phyloP scores from a whole-genome alignment of 2,797 vertebrate genomes.

The Trachurus trachurus region DNA sequence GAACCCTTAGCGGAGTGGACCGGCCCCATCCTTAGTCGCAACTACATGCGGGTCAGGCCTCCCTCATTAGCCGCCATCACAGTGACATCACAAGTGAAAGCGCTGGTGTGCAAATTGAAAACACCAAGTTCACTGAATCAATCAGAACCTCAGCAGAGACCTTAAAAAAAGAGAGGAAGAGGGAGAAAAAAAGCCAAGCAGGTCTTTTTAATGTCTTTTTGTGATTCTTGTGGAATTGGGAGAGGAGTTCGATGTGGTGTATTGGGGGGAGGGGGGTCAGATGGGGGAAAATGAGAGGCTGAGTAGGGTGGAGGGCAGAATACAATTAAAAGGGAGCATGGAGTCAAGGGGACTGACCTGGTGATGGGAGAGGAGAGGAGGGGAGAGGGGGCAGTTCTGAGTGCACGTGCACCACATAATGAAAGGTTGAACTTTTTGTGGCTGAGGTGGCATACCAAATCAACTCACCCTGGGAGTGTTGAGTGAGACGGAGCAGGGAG shows the following conservation, averaged over 20 bases:
- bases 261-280: constrained; percentile 29
- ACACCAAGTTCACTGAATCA: constrained; percentile 71
- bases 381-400: constrained; percentile 66
- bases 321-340: constrained; percentile 81
- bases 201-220: constrained; percentile 48
- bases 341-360: constrained; percentile 90
- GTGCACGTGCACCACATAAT: constrained; percentile 85
- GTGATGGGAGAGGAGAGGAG: constrained; percentile 82
- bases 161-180: neutral
- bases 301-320: constrained; percentile 79
- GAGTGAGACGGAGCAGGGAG: constrained; percentile 29
- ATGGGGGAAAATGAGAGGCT: constrained; percentile 62
- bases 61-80: constrained; percentile 79
- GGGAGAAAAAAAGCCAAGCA: neutral
- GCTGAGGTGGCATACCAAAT: constrained; percentile 91
- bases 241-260: constrained; percentile 28
- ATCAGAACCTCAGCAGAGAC: constrained; percentile 64
- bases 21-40: constrained; percentile 47
- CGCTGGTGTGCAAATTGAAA: constrained; percentile 66
- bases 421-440: constrained; percentile 90
- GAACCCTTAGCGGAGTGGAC: constrained; percentile 70
- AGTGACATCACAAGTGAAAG: constrained; percentile 77
- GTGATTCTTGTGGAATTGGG: constrained; percentile 62
- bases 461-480: constrained; percentile 89
- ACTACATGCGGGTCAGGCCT: constrained; percentile 78